These are phyloP conservation scores for Tipula vernalis DNA, from an alignment of 2,888 invertebrate species.

Conservation along the genomic window DNA sequence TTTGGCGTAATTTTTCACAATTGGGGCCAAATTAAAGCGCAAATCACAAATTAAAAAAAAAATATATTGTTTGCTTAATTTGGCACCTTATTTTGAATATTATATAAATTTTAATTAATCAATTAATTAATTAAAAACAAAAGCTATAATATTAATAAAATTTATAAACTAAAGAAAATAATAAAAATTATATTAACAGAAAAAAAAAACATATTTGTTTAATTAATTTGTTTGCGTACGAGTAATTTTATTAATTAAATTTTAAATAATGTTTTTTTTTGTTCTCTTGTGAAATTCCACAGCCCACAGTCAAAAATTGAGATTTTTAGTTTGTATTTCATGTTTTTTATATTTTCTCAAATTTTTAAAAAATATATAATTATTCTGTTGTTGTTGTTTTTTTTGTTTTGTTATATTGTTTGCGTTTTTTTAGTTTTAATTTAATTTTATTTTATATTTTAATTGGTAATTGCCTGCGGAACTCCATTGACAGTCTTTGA, in stretches of 20 bases:
- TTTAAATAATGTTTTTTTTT: background rate
- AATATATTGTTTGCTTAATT: background rate
- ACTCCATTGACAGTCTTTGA: conserved; percentile 96
- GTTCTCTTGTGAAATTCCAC: conserved; percentile 5
- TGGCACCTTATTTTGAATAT: background rate
- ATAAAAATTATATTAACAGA: background rate
- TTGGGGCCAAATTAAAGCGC: background rate
- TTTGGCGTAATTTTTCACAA: background rate
- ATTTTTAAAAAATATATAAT: background rate
- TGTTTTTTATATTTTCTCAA: background rate
- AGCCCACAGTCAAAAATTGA: conserved; percentile 8
- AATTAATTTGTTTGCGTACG: background rate
- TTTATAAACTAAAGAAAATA: background rate
- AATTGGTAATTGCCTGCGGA: conserved; percentile 43
- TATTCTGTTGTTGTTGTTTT: background rate
- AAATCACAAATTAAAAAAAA: background rate
- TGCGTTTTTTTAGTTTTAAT: background rate
- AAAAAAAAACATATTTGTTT: background rate
- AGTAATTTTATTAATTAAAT: background rate
- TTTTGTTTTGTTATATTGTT: background rate
- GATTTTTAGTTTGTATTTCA: background rate
- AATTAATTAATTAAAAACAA: background rate
- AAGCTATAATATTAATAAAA: background rate
- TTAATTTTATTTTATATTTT: background rate
- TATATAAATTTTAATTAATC: background rate